Conservation (phyloP, 2,113 vertebrate genomes). For the Danio rerio region DNA sequence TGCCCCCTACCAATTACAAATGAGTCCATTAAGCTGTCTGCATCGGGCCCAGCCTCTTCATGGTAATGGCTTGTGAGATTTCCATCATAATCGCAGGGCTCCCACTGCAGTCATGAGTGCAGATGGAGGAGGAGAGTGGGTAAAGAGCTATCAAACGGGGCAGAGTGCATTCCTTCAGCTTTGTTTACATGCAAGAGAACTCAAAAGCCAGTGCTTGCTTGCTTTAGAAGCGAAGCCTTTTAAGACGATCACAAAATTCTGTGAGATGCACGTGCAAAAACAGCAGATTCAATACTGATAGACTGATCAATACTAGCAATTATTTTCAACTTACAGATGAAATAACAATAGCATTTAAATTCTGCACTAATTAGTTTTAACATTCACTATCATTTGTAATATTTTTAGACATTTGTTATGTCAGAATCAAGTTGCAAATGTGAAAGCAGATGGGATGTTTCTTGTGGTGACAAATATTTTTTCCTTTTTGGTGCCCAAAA, state of each 20-base stretch:
- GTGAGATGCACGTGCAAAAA: background rate
- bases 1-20: constrained; percentile 94
- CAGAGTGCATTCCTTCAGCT: constrained; percentile 83
- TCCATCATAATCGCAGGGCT: constrained; percentile 91
- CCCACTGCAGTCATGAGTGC: constrained; percentile 88
- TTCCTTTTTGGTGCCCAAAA: background rate
- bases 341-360: background rate
- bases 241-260: constrained; percentile 11
- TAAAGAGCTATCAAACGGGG: constrained; percentile 88
- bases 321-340: background rate
- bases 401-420: background rate
- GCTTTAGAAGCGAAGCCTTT: constrained; percentile 37
- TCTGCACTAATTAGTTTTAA: background rate
- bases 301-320: background rate
- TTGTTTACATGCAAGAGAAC: constrained; percentile 11
- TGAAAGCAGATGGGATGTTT: constrained; percentile 23
- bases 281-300: background rate
- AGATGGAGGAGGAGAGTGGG: constrained; percentile 88
- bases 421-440: background rate
- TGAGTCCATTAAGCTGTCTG: constrained; percentile 94
- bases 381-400: background rate
- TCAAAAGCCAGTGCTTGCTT: constrained; percentile 14
- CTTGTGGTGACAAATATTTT: background rate
- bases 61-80: constrained; percentile 93
- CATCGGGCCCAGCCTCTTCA: constrained; percentile 87